phyloP scores from a whole-genome alignment of 2,888 invertebrate genomes.

The Drosophila mulleri region DNA sequence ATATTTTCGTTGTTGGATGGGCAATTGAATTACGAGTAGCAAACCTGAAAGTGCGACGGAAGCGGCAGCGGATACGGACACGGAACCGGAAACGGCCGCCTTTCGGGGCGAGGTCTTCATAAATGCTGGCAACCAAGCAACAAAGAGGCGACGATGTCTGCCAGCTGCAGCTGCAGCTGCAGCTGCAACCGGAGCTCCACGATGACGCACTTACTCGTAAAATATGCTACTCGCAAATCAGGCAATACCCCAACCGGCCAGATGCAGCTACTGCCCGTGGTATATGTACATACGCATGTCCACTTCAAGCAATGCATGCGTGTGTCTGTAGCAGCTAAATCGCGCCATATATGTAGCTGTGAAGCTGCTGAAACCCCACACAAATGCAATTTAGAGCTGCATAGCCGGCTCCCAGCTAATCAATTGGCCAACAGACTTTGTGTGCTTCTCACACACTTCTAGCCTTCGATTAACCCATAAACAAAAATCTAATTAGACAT shows the following conservation, averaged over 20 bases:
- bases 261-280: constrained; percentile 4
- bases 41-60: constrained; percentile 62
- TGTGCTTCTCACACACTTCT: not conserved
- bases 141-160: constrained; percentile 21
- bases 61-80: constrained; percentile 1
- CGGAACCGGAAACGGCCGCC: constrained; percentile 51
- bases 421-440: constrained; percentile 16
- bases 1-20: constrained; percentile 52
- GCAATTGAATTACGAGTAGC: constrained; percentile 74
- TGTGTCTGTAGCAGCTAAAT: constrained; percentile 2
- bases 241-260: constrained; percentile 25
- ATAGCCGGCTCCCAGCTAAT: constrained; percentile 5
- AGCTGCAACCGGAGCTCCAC: constrained; percentile 38
- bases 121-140: constrained; percentile 59
- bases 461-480: not conserved
- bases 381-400: constrained; percentile 4
- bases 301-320: not conserved
- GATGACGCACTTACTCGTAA: constrained; percentile 33
- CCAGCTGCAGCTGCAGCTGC: constrained; percentile 31
- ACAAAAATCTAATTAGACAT: constrained; percentile 21
- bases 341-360: not conserved
- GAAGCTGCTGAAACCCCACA: not conserved
- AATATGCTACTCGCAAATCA: constrained; percentile 56
- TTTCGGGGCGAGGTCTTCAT: constrained; percentile 52
- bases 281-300: not conserved